Evolutionary conservation across 2,797 vertebrate genomes (phyloP), one percentile per base, ranked within the genome.

Genomic region (Thalassophryne amazonica): DNA sequence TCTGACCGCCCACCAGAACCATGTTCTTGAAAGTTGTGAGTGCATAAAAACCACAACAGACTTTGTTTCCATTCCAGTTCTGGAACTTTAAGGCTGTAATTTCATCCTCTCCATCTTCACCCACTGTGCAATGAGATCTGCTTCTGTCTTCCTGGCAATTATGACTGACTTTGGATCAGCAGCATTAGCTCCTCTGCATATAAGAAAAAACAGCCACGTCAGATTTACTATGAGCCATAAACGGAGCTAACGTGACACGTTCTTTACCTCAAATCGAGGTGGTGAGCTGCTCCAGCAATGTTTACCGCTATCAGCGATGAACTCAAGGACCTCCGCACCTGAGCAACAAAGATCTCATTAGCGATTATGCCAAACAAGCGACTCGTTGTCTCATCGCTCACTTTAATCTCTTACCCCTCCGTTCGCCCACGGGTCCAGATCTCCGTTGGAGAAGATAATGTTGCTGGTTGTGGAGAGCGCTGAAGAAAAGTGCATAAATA

Each of bases 381-480:
- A n/a, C n/a, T n/a, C n/a, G n/a, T n/a, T n/a, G n/a, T n/a, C n/a
- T n/a, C n/a, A 3, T 15, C 2, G 3, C 6, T 2, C 5, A 6
- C 8, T 14, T 29, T 5, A 6, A 19, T 30, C 0, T 23, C 91
- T 92, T 86, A 98, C 95, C 85, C 96, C 95, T 6, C 95, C 95
- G 1, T 95, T 91, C 4, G 95, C 94, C 95, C 95, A 98, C 0
- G 96, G 96, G 79, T 98, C 96, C 78, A 98, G 81, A 59, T 97
- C 92, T 17, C 96, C 95, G 0, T 98, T 98, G 38, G 95, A 98
- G 85, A 97, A 98, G 47, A 98, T 94, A 0, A 97, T 95, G 81
- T 96, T 96, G 86, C 91, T 96, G 52, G 93, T 86, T 1, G 90
- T 86, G 45, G 82, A 85, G 48, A 97, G 87, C 28, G 88, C 95